phyloP scores from a whole-genome alignment of 2,888 invertebrate species.

The Zygothrica quintamaculata region DNA sequence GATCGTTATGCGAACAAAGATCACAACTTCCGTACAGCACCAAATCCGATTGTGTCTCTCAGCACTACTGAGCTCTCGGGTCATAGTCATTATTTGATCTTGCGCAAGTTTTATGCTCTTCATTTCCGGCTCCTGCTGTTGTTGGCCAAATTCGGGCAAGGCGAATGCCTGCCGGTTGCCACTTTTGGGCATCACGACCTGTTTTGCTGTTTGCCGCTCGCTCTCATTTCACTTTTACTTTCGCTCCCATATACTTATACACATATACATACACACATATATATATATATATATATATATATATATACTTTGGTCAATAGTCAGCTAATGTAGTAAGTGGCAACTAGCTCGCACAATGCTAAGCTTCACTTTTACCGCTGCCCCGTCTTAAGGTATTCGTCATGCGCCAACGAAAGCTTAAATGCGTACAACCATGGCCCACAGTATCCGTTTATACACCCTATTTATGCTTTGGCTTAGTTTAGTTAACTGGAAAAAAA shows the following conservation, averaged over 20 bases:
- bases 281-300: background rate
- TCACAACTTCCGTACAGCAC: constrained; percentile 46
- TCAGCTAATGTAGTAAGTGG: constrained; percentile 34
- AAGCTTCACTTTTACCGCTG: constrained; percentile 46
- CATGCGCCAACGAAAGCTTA: constrained; percentile 36
- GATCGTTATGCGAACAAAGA: constrained; percentile 51
- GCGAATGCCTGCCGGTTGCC: constrained; percentile 17
- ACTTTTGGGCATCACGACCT: constrained; percentile 49
- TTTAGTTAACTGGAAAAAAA: background rate
- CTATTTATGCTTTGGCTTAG: background rate
- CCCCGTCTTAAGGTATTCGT: constrained; percentile 35
- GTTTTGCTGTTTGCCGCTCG: constrained; percentile 41
- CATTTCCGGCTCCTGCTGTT: constrained; percentile 70
- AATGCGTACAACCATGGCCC: constrained; percentile 3
- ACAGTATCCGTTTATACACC: background rate
- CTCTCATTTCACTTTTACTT: constrained; percentile 73
- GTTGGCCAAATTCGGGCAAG: constrained; percentile 54
- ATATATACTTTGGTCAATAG: constrained; percentile 40
- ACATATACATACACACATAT: background rate
- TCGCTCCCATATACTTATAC: constrained; percentile 30
- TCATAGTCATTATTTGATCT: constrained; percentile 39
- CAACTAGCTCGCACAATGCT: constrained; percentile 27
- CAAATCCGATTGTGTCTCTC: background rate
- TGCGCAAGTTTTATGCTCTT: constrained; percentile 35
- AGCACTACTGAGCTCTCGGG: no score